phyloP scores from a whole-genome alignment of 1,140 invertebrate genomes.

The Hylaeus anthracinus region DNA sequence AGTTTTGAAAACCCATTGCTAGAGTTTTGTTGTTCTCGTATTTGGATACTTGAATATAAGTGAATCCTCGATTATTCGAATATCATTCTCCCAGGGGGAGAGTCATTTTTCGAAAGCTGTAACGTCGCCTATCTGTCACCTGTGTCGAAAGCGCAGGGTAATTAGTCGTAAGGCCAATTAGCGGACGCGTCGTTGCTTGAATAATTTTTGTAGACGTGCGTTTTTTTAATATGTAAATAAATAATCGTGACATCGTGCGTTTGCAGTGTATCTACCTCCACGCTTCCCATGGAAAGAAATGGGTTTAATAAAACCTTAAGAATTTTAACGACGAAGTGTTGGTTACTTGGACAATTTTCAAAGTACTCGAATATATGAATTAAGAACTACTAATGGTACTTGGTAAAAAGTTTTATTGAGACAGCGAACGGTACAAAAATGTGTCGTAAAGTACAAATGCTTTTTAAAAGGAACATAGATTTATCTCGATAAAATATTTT shows the following conservation, averaged over 20 bases:
- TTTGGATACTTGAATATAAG: too few relatives aligned
- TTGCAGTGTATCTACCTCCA: too few relatives aligned
- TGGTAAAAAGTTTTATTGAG: conserved; percentile 23
- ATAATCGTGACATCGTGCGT: conserved; percentile 25
- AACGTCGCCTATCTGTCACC: conserved; percentile 11
- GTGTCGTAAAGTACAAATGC: conserved; percentile 12
- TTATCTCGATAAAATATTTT: background rate
- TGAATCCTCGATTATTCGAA: too few relatives aligned
- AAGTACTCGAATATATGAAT: background rate
- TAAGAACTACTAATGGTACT: background rate
- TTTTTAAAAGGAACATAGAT: background rate
- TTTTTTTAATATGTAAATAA: conserved; percentile 41
- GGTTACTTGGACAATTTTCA: background rate
- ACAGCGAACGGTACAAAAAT: conserved; percentile 19
- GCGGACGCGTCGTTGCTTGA: conserved; percentile 16
- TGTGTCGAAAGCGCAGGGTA: conserved; percentile 10
- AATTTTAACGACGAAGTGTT: too few relatives aligned
- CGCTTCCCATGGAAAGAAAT: too few relatives aligned
- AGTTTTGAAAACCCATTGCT: too few relatives aligned
- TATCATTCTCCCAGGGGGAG: too few relatives aligned
- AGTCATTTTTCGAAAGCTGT: background rate
- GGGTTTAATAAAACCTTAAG: too few relatives aligned
- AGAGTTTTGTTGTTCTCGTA: too few relatives aligned
- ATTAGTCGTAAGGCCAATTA: conserved; percentile 32
- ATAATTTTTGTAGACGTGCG: conserved; percentile 31